phyloP scores from a whole-genome alignment of 2,113 vertebrate species.

The Hydrochoerus hydrochaeris region DNA sequence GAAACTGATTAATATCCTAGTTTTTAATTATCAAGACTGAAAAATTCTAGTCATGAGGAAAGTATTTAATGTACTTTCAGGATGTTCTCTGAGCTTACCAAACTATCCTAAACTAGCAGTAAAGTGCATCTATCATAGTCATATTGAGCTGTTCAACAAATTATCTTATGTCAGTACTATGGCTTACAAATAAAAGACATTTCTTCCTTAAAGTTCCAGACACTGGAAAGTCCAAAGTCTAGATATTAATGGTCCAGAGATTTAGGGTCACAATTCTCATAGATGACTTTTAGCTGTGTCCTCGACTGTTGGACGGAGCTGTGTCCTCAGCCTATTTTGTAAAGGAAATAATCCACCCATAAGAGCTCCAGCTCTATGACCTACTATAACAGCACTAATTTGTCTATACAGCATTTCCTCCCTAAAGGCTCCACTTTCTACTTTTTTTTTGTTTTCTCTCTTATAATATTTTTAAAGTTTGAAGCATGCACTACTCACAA shows the following conservation, averaged over 20 bases:
- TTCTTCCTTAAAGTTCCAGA: not conserved
- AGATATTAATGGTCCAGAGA: not conserved
- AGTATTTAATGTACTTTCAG: not conserved
- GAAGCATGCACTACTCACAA: not conserved
- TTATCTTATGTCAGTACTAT: not conserved
- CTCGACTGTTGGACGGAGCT: not conserved
- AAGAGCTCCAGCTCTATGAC: fast-evolving
- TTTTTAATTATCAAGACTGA: not conserved
- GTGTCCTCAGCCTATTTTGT: not conserved
- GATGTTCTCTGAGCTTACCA: not conserved
- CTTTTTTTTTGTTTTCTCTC: not conserved
- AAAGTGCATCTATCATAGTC: not conserved
- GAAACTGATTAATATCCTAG: not conserved
- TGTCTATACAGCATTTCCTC: not conserved
- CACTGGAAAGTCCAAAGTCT: not conserved
- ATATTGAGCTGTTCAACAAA: not conserved
- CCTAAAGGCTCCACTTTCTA: not conserved
- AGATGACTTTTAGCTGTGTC: not conserved
- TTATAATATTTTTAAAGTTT: not conserved
- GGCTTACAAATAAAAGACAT: not conserved
- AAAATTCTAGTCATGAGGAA: not conserved
- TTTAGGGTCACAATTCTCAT: not conserved
- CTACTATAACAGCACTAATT: not conserved
- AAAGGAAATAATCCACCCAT: not conserved
- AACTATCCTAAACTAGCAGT: not conserved